phyloP scores from a whole-genome alignment of 2,888 invertebrate genomes.

The Acanthosepion lycidas region DNA sequence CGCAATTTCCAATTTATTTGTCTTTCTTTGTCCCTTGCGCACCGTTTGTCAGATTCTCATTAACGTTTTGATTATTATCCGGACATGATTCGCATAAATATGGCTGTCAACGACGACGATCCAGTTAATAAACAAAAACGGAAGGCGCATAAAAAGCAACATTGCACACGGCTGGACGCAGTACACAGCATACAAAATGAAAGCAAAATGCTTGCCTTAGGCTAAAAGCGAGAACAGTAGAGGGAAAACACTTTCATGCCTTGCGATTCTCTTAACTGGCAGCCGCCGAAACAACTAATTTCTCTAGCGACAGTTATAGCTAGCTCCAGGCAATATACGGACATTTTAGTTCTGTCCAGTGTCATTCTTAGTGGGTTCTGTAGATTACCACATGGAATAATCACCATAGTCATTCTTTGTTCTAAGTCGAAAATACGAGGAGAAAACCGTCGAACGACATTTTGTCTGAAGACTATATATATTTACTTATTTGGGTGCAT shows the following conservation, averaged over 20 bases:
- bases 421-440: too few species aligned
- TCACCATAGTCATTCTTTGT: too few species aligned
- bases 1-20: neutral
- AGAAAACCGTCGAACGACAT: too few species aligned
- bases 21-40: neutral
- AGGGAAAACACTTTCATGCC: neutral
- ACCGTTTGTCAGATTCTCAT: neutral
- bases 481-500: too few species aligned
- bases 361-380: neutral
- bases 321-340: neutral
- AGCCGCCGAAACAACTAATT: neutral
- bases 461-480: too few species aligned
- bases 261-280: neutral
- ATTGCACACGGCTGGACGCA: neutral
- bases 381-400: too few species aligned
- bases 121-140: neutral
- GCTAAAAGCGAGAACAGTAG: neutral
- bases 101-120: neutral
- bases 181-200: neutral
- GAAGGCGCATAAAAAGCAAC: neutral
- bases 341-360: neutral
- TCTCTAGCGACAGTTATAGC: neutral
- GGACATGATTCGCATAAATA: neutral
- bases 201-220: neutral
- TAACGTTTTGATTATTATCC: neutral